phyloP scores from a whole-genome alignment of 2,113 vertebrate genomes.

The Naja naja region DNA sequence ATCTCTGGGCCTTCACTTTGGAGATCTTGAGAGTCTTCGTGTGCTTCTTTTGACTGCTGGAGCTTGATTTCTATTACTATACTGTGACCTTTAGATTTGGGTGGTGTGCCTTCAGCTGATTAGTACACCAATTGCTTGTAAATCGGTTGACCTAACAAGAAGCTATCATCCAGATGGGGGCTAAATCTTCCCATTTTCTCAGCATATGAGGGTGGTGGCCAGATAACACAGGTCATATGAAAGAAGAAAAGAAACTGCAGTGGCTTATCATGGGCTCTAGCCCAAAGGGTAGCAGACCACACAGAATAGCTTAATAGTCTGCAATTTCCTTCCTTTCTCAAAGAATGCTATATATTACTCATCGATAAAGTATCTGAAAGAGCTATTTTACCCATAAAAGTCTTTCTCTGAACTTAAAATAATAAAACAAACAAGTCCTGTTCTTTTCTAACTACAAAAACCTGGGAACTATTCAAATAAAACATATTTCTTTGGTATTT shows the following conservation, averaged over 20 bases:
- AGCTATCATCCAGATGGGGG: background rate
- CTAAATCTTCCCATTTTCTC: background rate
- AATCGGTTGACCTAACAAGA: background rate
- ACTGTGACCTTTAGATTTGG: background rate
- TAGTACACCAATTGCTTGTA: background rate
- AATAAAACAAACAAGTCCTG: background rate
- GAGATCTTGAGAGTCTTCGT: background rate
- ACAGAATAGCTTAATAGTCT: conserved; percentile 21
- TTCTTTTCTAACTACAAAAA: conserved; percentile 26
- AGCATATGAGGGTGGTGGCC: background rate
- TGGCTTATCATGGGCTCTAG: background rate
- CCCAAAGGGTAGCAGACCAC: conserved; percentile 18
- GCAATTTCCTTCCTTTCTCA: conserved; percentile 37
- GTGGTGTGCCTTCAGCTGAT: background rate
- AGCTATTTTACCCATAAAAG: conserved; percentile 22
- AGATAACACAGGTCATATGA: conserved; percentile 4
- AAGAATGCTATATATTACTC: conserved; percentile 33
- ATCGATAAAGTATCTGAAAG: conserved; percentile 35
- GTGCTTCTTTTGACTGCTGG: background rate
- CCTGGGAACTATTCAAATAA: conserved; percentile 14
- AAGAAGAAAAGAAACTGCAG: conserved; percentile 1
- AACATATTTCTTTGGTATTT: conserved; percentile 31
- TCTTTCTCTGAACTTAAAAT: background rate
- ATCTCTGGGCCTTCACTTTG: background rate
- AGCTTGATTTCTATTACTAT: background rate